Evolutionary conservation across 1,140 invertebrate genomes (phyloP).

Genomic region (Heliothis subflexa): DNA sequence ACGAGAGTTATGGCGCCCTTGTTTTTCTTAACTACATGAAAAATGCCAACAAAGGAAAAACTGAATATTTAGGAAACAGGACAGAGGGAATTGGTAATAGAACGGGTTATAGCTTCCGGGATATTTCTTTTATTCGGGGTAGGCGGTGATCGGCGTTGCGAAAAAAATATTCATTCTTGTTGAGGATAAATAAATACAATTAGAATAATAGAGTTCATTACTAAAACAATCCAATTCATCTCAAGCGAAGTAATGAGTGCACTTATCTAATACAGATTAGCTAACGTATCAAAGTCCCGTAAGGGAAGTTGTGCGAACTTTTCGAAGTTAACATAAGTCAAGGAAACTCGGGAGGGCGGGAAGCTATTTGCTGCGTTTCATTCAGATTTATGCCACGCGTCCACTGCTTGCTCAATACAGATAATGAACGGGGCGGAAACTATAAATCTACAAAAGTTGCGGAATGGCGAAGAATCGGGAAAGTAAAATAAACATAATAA

Average conservation of each 20-base stretch:
- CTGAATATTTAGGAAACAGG: conserved; percentile 66
- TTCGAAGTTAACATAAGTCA: conserved; percentile 65
- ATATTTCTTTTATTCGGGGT: conserved; percentile 71
- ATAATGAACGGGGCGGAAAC: conserved; percentile 85
- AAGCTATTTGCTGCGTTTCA: conserved; percentile 74
- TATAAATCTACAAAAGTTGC: conserved; percentile 82
- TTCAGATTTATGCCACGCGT: conserved; percentile 82
- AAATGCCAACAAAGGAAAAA: conserved; percentile 73
- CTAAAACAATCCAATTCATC: conserved; percentile 20
- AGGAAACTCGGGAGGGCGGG: conserved; percentile 67
- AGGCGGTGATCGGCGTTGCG: conserved; percentile 52
- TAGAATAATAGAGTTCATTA: conserved; percentile 36
- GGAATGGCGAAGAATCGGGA: conserved; percentile 76
- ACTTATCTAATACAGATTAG: conserved; percentile 45
- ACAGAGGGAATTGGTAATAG: conserved; percentile 61
- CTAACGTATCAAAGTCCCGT: conserved; percentile 34
- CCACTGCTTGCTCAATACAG: conserved; percentile 72
- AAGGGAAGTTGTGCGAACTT: conserved; percentile 38
- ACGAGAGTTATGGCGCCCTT: conserved; percentile 83
- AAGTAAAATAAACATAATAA: conserved; percentile 75
- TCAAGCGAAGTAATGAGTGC: conserved; percentile 32
- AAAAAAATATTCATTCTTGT: background rate
- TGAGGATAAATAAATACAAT: conserved; percentile 36
- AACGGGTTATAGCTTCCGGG: conserved; percentile 81
- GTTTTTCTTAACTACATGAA: conserved; percentile 80